phyloP scores from a whole-genome alignment of 1,140 invertebrate species.

The Sminthurides bifidus region DNA sequence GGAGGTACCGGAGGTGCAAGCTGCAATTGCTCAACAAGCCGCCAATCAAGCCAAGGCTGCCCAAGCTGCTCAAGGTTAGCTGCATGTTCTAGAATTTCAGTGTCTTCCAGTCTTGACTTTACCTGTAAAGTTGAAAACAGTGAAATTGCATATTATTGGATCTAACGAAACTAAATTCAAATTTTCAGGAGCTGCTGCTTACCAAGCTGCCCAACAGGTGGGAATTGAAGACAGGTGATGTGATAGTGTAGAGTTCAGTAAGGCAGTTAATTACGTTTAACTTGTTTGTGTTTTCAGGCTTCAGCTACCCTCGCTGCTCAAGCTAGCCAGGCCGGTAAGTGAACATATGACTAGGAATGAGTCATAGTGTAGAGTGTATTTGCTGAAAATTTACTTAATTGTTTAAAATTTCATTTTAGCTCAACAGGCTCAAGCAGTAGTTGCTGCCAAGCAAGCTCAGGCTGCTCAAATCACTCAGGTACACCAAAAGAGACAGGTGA shows the following conservation, averaged over 20 bases:
- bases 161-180: too few species aligned
- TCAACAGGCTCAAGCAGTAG: slow-evolving; percentile 29
- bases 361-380: not conserved
- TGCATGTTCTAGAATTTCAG: not conserved
- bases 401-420: not conserved
- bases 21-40: slow-evolving; percentile 29
- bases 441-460: slow-evolving; percentile 32
- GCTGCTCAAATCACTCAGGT: slow-evolving; percentile 26
- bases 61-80: slow-evolving; percentile 17
- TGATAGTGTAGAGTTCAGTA: not conserved
- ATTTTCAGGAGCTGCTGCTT: slow-evolving; percentile 9
- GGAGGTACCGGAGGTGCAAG: slow-evolving; percentile 23
- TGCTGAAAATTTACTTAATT: not conserved
- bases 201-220: slow-evolving; percentile 29
- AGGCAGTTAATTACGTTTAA: not conserved
- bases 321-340: slow-evolving; percentile 19
- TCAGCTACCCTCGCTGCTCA: slow-evolving; percentile 23
- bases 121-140: too few species aligned
- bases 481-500: not conserved
- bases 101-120: not conserved
- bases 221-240: not conserved
- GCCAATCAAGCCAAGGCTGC: slow-evolving; percentile 29
- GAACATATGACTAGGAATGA: slow-evolving; percentile 1
- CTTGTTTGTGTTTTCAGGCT: slow-evolving; percentile 5
- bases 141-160: too few species aligned